Percentiles rank a stretch among this genome's conserved stretches.
These are phyloP conservation scores for Brachypteracias leptosomus DNA, from an alignment of 2,113 vertebrate species.

Conservation along the genomic window DNA sequence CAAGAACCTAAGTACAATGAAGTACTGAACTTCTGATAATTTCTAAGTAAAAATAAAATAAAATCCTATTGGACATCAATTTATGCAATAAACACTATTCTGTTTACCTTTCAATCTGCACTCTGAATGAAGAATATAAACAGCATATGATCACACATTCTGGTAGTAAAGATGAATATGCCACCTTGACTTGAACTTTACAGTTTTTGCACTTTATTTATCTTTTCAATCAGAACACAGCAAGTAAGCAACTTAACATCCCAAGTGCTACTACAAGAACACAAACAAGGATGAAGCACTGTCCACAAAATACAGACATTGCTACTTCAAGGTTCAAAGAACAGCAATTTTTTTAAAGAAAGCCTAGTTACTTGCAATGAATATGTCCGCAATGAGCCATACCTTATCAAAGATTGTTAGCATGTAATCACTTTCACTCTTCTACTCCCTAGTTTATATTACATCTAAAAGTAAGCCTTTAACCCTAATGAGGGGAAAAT, in stretches of 20 bases:
- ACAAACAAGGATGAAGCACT: background rate
- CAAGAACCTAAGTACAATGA: background rate
- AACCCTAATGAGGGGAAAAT: background rate
- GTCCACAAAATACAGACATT: background rate
- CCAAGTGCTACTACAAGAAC: background rate
- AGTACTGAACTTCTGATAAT: background rate
- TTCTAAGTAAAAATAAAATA: background rate
- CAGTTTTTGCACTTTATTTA: rapidly evolving
- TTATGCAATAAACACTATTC: background rate
- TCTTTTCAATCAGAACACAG: background rate
- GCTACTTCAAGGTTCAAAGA: background rate
- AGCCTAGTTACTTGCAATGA: background rate
- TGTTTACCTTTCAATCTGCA: background rate
- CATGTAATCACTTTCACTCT: background rate
- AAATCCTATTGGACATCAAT: background rate
- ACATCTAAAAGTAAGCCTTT: background rate
- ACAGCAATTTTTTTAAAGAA: background rate
- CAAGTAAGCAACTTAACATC: background rate
- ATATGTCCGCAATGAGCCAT: background rate
- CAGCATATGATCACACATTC: background rate
- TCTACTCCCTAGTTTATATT: background rate
- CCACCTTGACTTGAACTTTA: background rate
- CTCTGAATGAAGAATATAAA: background rate
- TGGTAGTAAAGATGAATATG: background rate
- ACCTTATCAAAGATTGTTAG: background rate